phyloP scores from a whole-genome alignment of 2,797 vertebrate genomes.

The Merluccius polli region DNA sequence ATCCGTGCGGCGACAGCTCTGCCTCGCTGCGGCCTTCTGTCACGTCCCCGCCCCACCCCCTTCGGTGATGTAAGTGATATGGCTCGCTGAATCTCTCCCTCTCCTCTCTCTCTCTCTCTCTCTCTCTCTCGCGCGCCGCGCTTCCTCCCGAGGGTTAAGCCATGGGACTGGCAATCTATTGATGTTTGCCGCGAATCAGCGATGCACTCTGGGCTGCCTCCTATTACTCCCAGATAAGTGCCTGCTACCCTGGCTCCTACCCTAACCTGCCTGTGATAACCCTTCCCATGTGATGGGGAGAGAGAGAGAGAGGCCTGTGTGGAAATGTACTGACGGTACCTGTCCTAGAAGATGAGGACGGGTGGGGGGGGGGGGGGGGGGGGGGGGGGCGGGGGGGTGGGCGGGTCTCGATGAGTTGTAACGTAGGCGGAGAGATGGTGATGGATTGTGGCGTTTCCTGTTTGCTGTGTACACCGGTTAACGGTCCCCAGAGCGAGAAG shows the following conservation, averaged over 20 bases:
- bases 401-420: no score
- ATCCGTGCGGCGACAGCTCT: not conserved
- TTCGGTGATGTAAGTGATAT: constrained; percentile 37
- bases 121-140: no score
- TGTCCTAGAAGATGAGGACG: no score
- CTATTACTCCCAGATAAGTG: constrained; percentile 44
- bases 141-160: constrained; percentile 9
- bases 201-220: constrained; percentile 19
- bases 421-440: no score
- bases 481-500: no score
- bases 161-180: constrained; percentile 36
- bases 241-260: not conserved
- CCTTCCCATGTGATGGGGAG: not conserved
- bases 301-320: not conserved
- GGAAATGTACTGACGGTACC: no score
- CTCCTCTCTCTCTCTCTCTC: constrained; percentile 31
- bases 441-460: no score
- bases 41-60: not conserved
- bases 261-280: not conserved
- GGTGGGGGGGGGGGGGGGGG: no score
- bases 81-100: constrained; percentile 50
- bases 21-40: not conserved
- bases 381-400: no score
- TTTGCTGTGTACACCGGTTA: no score
- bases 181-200: constrained; percentile 43